Conservation (phyloP, 37 sponge, comb jelly and placozoan genomes). For the Crambe crambe region DNA sequence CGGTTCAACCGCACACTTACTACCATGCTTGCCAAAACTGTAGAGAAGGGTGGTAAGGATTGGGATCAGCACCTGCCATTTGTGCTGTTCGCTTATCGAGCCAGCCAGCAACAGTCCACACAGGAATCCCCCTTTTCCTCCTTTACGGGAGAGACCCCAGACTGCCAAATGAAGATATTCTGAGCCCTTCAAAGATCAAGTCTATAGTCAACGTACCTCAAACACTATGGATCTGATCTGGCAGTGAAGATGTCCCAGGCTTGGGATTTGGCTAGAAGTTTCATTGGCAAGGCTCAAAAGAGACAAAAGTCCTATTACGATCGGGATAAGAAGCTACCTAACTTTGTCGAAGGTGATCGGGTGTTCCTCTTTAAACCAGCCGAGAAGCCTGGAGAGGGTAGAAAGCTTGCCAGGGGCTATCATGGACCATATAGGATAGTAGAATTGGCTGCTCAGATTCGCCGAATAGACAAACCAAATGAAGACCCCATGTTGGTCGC, state of each 20-base stretch:
- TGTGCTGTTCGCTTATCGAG: conserved; percentile 49
- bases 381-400: conserved; percentile 8
- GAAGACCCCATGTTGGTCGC: too few species aligned
- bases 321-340: not conserved
- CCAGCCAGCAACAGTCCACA: conserved; percentile 38
- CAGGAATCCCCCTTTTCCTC: conserved; percentile 47
- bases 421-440: conserved; percentile 45
- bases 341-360: conserved; percentile 31
- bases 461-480: conserved; percentile 17
- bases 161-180: conserved; percentile 16
- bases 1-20: conserved; percentile 45
- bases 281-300: conserved; percentile 39
- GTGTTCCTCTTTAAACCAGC: conserved; percentile 55
- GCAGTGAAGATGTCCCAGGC: conserved; percentile 9
- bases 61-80: conserved; percentile 38
- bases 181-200: conserved; percentile 1
- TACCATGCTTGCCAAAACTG: conserved; percentile 32
- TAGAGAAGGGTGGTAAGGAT: conserved; percentile 15
- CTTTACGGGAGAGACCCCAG: conserved; percentile 55
- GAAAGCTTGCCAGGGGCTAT: conserved; percentile 39
- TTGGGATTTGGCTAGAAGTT: conserved; percentile 41
- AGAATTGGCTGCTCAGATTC: conserved; percentile 17
- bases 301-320: conserved; percentile 49
- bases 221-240: conserved; percentile 32
- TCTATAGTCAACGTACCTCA: not conserved